Evolutionary conservation across 2,113 vertebrate genomes (phyloP), one percentile per base, ranked within the genome.

Genomic region (Eretmochelys imbricata): DNA sequence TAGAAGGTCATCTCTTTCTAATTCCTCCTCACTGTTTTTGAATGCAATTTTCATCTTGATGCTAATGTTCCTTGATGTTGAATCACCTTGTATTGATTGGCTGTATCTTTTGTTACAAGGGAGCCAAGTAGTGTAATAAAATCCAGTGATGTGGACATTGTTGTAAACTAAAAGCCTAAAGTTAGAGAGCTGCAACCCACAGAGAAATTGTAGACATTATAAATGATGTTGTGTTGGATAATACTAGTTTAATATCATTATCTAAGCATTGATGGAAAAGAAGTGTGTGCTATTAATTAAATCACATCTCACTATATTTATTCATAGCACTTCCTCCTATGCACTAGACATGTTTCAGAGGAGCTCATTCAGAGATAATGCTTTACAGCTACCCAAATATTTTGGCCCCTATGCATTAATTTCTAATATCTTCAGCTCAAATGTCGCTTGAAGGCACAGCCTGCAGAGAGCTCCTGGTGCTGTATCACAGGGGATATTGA

Each of bases 51-150:
- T 85, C 11, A 62, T 96, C 84, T 88, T 95, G 96, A 95, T 5
- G 0, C 80, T 94, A 57, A 82, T 81, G 16, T 59, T 54, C 29
- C 42, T 35, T 35, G 53, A 69, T 81, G 80, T 88, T 82, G 87
- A 92, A 75, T 82, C 13, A 51, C 90, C 84, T 82, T 81, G 55
- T 88, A 95, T 87, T 24, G 88, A 46, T 79, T 94, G 69, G 55
- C 76, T 79, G 88, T 80, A 85, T 90, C 49, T 92, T 97, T 95
- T 94, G 89, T 97, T 95, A 79, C 49, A 92, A 82, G 14, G 46
- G 6, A 69, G 96, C 91, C 91, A 97, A 96, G 75, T 79, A 92
- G 46, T 48, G 53, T 96, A 96, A 94, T 97, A 94, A 96, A 97
- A 96, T 93, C 57, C 85, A 62, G 78, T 93, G 93, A 95, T 96